These are phyloP conservation scores for Napeogenes sylphis DNA, from an alignment of 2,888 invertebrate genomes.

Conservation along the genomic window DNA sequence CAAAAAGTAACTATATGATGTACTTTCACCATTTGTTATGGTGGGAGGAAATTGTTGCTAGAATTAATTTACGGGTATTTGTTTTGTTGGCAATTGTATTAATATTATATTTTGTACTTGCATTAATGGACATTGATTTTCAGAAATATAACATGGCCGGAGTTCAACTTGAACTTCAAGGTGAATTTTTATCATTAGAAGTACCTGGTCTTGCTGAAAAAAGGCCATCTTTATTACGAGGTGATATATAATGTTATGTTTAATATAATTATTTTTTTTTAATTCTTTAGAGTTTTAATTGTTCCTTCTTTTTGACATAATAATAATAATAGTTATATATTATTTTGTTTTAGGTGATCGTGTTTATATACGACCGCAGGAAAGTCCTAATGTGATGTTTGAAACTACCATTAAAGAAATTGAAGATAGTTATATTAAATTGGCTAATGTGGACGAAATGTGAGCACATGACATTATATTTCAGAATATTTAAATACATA, in stretches of 20 bases:
- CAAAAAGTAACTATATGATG: slow-evolving; percentile 63
- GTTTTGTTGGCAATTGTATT: neutral
- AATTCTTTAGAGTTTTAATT: too few species aligned
- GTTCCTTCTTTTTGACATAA: neutral
- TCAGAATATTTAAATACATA: neutral
- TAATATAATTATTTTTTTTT: neutral
- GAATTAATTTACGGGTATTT: slow-evolving; percentile 53
- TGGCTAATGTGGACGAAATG: slow-evolving; percentile 45
- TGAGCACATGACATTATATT: slow-evolving; percentile 22
- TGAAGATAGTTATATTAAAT: slow-evolving; percentile 53
- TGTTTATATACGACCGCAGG: slow-evolving; percentile 55
- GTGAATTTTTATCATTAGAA: slow-evolving; percentile 61
- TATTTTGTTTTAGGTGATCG: slow-evolving; percentile 67
- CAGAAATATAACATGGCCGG: slow-evolving; percentile 60
- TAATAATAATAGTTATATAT: neutral
- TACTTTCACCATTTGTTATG: slow-evolving; percentile 78
- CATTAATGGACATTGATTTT: slow-evolving; percentile 20
- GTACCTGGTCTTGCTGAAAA: slow-evolving; percentile 84
- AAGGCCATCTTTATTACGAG: slow-evolving; percentile 79
- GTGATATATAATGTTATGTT: slow-evolving; percentile 34
- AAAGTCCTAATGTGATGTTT: slow-evolving; percentile 47
- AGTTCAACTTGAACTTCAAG: slow-evolving; percentile 41
- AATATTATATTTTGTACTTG: neutral
- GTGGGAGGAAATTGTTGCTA: slow-evolving; percentile 78
- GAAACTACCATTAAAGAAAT: slow-evolving; percentile 59